A percentile compares a stretch with the other conserved stretches of the same genome.
phyloP scores from a whole-genome alignment of 37 sponge, comb jelly and placozoan genomes.

The Axinella damicornis region DNA sequence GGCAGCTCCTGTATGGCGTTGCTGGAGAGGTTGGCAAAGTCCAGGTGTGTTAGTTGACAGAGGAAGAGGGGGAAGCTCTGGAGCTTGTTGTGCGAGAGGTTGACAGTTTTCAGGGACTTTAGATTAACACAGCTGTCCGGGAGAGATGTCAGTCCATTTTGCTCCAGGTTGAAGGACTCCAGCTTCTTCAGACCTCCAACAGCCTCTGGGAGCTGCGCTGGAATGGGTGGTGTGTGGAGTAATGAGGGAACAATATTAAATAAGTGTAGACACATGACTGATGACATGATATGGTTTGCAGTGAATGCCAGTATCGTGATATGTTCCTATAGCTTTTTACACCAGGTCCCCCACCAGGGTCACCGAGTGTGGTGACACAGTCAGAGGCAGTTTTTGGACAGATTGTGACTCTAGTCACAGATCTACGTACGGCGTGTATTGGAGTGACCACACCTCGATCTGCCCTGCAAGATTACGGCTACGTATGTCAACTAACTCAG shows the following conservation, averaged over 20 bases:
- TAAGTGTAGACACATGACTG: no score
- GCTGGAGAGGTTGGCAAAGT: slow-evolving; percentile 66
- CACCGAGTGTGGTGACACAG: no score
- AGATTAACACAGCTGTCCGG: slow-evolving; percentile 56
- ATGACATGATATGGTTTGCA: no score
- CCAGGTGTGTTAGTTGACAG: slow-evolving; percentile 57
- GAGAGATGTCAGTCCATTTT: slow-evolving; percentile 57
- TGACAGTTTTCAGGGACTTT: slow-evolving; percentile 64
- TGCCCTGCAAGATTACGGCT: no score
- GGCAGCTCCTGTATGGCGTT: slow-evolving; percentile 71
- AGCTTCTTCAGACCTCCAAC: slow-evolving; percentile 66
- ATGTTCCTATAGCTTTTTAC: no score
- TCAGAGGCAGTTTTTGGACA: no score
- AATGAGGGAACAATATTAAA: background rate
- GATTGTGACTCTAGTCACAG: no score
- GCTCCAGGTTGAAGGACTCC: slow-evolving; percentile 58
- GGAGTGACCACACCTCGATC: no score
- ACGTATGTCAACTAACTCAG: slow-evolving; percentile 80
- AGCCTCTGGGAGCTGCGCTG: slow-evolving; percentile 63
- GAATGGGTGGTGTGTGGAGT: background rate
- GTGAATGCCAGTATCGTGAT: no score
- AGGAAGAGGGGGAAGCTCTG: slow-evolving; percentile 59
- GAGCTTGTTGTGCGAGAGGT: slow-evolving; percentile 61
- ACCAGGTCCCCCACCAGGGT: no score
- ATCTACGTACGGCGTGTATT: no score